These are phyloP conservation scores for Otis tarda DNA, from an alignment of 2,113 vertebrate species.

Conservation along the genomic window DNA sequence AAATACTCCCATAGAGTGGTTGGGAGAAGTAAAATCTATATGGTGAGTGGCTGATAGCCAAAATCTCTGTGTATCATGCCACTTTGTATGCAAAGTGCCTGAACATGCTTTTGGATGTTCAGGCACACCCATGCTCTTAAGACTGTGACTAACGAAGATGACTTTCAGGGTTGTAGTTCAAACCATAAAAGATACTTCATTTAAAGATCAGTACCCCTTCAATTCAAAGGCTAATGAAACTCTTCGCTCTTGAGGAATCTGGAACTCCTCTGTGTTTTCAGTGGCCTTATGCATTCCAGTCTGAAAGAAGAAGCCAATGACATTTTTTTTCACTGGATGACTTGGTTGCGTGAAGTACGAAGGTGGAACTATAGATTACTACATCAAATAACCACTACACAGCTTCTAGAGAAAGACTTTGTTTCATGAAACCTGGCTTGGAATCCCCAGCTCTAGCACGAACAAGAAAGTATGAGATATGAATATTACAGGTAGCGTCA, in stretches of 20 bases:
- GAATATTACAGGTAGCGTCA: not conserved
- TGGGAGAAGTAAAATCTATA: not conserved
- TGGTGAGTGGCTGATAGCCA: not conserved
- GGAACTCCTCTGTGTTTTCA: not conserved
- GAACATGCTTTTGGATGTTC: not conserved
- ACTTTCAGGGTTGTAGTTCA: not conserved
- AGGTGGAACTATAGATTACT: not conserved
- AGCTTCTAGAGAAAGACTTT: not conserved
- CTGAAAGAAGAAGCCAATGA: not conserved
- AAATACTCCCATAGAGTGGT: not conserved
- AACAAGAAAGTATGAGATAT: not conserved
- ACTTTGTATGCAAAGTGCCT: not conserved
- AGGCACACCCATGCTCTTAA: not conserved
- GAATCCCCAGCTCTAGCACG: not conserved
- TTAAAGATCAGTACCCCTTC: not conserved
- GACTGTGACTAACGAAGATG: not conserved
- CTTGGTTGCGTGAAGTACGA: not conserved
- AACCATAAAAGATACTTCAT: not conserved
- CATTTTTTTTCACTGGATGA: not conserved
- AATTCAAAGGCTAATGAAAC: not conserved
- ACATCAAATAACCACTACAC: not conserved
- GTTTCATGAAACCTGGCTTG: not conserved
- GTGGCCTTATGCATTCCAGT: not conserved
- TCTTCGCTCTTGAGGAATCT: not conserved
- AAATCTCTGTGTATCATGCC: not conserved